phyloP scores from a whole-genome alignment of 2,888 invertebrate genomes.

The Argyra leucocephala region DNA sequence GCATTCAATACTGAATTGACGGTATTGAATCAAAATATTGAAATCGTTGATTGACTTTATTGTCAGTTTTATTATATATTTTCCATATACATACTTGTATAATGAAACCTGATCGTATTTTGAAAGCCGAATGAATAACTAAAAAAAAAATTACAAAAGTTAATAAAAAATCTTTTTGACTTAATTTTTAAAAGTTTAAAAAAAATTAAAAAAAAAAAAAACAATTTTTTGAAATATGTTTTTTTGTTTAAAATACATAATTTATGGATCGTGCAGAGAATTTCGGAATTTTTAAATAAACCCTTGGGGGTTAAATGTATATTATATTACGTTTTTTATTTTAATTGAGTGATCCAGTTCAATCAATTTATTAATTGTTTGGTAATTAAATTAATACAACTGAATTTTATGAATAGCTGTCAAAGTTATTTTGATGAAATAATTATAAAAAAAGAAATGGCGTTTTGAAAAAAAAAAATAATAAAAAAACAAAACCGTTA shows the following conservation, averaged over 20 bases:
- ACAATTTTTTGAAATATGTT: background rate
- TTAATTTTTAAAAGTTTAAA: background rate
- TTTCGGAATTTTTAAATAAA: too few relatives aligned
- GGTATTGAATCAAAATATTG: background rate
- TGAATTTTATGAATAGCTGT: background rate
- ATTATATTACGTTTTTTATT: background rate
- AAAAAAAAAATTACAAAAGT: background rate
- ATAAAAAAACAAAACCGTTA: too few relatives aligned
- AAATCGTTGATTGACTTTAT: background rate
- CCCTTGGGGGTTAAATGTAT: background rate
- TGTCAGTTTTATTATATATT: background rate
- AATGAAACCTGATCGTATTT: too few relatives aligned
- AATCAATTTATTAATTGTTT: slow-evolving; percentile 4
- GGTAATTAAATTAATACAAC: background rate
- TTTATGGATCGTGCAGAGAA: slow-evolving; percentile 1
- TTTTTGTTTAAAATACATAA: background rate
- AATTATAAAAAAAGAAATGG: too few relatives aligned
- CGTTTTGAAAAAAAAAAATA: too few relatives aligned
- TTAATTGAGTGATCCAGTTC: background rate
- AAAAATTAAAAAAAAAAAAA: too few relatives aligned
- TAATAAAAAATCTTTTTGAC: background rate
- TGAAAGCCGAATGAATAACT: too few relatives aligned
- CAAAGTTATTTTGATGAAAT: too few relatives aligned
- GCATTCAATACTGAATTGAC: background rate
- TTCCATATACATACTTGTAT: too few relatives aligned